Percentiles rank a stretch among this genome's conserved stretches.
Evolutionary conservation across 2,113 vertebrate genomes (phyloP).

Genomic region (Hypanus sabinus): DNA sequence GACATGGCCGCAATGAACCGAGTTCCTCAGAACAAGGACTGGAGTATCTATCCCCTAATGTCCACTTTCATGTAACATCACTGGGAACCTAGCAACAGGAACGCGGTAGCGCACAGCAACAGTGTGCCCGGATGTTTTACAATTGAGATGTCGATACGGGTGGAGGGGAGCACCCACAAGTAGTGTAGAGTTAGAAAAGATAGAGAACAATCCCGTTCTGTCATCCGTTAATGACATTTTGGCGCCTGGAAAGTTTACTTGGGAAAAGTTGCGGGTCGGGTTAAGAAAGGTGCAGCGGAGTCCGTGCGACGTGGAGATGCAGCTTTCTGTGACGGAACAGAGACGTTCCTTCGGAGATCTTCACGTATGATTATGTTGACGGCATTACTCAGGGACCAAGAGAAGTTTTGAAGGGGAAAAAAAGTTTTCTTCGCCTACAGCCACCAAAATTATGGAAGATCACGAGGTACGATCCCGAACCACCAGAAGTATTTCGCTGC

Average conservation of each 20-base stretch:
- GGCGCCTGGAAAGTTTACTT: background rate
- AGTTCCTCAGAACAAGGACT: background rate
- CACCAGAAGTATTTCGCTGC: background rate
- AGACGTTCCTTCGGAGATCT: background rate
- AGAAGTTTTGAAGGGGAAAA: background rate
- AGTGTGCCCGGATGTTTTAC: slow-evolving; percentile 1
- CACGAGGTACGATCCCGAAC: background rate
- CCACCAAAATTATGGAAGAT: background rate
- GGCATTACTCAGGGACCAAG: background rate
- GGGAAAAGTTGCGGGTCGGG: background rate
- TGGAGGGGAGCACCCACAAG: background rate
- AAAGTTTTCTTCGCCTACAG: background rate
- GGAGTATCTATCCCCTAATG: no score
- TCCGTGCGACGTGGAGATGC: background rate
- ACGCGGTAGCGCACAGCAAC: slow-evolving; percentile 45
- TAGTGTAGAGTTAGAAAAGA: background rate
- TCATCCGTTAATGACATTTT: background rate
- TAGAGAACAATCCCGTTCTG: background rate
- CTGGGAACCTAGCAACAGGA: slow-evolving; percentile 44
- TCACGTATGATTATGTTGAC: background rate
- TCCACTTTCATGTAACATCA: background rate
- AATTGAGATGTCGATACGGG: background rate
- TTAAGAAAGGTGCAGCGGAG: background rate
- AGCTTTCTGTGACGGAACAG: background rate
- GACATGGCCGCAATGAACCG: no score